Evolutionary conservation across 2,888 invertebrate genomes (phyloP), one percentile per base, ranked within the genome.

Genomic region (Odontocolon sp.): DNA sequence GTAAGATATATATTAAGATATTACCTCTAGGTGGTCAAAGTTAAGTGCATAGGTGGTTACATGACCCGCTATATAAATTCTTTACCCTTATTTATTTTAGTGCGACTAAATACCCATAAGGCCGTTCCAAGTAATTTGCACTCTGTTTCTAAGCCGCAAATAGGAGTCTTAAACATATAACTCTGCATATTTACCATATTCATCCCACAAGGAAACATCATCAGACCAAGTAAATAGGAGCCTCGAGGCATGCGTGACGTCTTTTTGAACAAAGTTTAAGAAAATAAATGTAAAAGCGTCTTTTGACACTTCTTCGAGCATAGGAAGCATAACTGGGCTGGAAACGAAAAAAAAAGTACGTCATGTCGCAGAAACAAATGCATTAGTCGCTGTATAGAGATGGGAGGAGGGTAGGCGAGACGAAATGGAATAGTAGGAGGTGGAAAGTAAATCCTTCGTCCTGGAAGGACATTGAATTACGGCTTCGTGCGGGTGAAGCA

Each of bases 401-500:
- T 21, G 4, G 36, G 33, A 23, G 33, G 36, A 31, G 52, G 31
- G 36, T 61, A 4, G 14, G 21, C 33, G 64, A 33, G 45, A 72
- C 16, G 61, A 61, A 47, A 42, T 52, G 40, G 36, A 28, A 38
- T 33, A 8, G 66, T 23, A 33, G 54, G 23, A 31, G 52, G 40
- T 56, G 54, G 54, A 71, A 66, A 67, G 71, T 76, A 76, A 76
- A 76, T 76, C 76, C 71, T 76, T 70, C 56, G 45, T 61, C 66
- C 38, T 56, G 61, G 71, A 59, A 59, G 56, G 76, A 76, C 76
- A 66, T 76, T 71, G 76, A 76, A 76, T 76, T 71, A 76, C 71
- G 76, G 40, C 47, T 61, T 67, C 54, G 56, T 45, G 57, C 38
- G 26, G 18, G 5, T 45, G 50, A 66, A 59, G 69, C 64, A n/a